These are phyloP conservation scores for Steinernema feltiae DNA, from an alignment of 1,140 invertebrate species.

Conservation along the genomic window DNA sequence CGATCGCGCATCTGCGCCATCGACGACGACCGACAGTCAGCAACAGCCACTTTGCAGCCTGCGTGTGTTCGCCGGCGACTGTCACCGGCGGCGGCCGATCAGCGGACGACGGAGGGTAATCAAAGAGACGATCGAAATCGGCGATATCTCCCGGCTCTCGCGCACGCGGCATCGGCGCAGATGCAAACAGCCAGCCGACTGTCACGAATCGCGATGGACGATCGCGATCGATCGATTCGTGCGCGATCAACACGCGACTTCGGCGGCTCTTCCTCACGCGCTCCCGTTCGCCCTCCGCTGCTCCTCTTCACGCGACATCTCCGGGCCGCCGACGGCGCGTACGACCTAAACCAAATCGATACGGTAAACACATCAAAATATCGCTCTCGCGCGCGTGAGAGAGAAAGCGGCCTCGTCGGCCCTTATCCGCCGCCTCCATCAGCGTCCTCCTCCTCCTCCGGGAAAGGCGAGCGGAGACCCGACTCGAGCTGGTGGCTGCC, in stretches of 20 bases:
- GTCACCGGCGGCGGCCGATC: too few species aligned
- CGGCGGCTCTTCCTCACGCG: neutral
- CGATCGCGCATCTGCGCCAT: too few species aligned
- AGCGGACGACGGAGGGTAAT: too few species aligned
- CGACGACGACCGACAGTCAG: neutral
- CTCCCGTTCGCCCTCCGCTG: neutral
- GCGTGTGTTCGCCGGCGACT: too few species aligned
- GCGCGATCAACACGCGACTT: neutral
- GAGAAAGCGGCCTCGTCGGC: neutral
- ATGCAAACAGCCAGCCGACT: neutral
- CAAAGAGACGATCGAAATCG: conserved; percentile 3
- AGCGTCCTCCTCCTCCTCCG: too few species aligned
- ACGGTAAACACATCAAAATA: neutral
- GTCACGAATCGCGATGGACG: neutral
- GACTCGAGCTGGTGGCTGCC: neutral
- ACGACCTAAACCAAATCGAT: neutral
- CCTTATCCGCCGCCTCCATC: neutral
- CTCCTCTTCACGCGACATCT: neutral
- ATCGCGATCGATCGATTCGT: neutral
- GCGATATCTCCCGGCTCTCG: neutral
- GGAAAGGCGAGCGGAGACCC: too few species aligned
- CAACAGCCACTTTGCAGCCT: neutral
- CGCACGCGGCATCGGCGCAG: neutral
- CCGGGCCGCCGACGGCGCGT: neutral
- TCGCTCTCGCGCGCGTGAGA: neutral